Conservation (phyloP, 2,797 vertebrate genomes). For the Sebastolobus alascanus region DNA sequence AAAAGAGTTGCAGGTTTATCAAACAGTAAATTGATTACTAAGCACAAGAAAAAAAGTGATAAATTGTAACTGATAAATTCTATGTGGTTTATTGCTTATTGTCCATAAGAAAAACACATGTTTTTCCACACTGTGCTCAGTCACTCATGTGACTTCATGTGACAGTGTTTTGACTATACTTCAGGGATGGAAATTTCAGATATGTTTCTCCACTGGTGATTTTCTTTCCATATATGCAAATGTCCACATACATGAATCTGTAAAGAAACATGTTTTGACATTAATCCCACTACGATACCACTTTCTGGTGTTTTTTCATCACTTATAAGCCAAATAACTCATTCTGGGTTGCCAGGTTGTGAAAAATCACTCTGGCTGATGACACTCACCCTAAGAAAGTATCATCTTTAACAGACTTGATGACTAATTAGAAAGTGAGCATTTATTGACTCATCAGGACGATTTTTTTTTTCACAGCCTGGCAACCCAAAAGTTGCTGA, state of each 20-base stretch:
- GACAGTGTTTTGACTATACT: background rate
- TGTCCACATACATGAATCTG: background rate
- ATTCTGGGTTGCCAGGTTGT: slow-evolving; percentile 1
- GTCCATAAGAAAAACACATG: background rate
- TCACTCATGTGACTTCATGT: slow-evolving; percentile 2
- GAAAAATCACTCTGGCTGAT: background rate
- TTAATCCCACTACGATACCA: background rate
- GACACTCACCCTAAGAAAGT: background rate
- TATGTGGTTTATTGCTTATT: background rate
- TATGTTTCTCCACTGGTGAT: background rate
- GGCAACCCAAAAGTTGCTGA: background rate
- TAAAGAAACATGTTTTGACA: background rate
- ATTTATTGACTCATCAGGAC: background rate
- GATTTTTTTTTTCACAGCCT: background rate
- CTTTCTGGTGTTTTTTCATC: background rate
- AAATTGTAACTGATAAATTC: background rate
- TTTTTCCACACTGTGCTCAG: background rate
- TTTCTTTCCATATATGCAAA: background rate
- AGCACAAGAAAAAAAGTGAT: background rate
- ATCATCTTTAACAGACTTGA: background rate
- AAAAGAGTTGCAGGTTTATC: background rate
- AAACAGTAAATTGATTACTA: background rate
- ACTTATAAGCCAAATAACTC: background rate
- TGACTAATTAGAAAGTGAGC: background rate
- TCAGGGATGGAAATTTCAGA: background rate